A percentile compares a stretch with the other conserved stretches of the same genome.
Conservation (phyloP, 2,888 invertebrate species). For the Himalopsyche kuldschensis region DNA sequence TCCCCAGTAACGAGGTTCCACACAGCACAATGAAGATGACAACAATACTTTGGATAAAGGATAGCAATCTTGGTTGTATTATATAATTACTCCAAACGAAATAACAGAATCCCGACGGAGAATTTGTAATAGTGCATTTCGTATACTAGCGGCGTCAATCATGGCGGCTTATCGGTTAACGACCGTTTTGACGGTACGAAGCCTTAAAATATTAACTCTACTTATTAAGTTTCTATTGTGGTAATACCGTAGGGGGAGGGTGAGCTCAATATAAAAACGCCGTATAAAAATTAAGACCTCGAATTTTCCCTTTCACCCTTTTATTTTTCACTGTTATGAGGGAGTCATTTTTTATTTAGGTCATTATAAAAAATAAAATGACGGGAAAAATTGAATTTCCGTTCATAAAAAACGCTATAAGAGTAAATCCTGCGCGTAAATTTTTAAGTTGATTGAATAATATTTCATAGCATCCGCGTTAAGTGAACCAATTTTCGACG, state of each 20-base stretch:
- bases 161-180: conserved; percentile 21
- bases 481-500: conserved; percentile 1
- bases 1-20: conserved; percentile 27
- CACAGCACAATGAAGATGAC: conserved; percentile 24
- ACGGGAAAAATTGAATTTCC: not conserved
- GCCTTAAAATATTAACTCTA: conserved; percentile 17
- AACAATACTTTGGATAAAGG: conserved; percentile 32
- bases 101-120: conserved; percentile 19
- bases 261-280: not conserved
- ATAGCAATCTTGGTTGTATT: conserved; percentile 27
- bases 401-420: not conserved
- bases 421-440: not conserved
- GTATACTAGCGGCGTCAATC: conserved; percentile 22
- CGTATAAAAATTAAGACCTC: conserved; percentile 4
- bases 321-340: conserved; percentile 4
- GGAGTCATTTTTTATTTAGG: conserved; percentile 1
- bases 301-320: not conserved
- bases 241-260: not conserved
- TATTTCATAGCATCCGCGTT: conserved; percentile 1
- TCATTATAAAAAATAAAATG: not conserved
- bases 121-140: conserved; percentile 24
- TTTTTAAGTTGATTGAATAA: not conserved
- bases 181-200: conserved; percentile 15
- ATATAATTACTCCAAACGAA: conserved; percentile 27
- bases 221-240: conserved; percentile 4